Percentiles rank a stretch among this genome's conserved stretches.
These are phyloP conservation scores for Barnardius zonarius DNA, from an alignment of 2,113 vertebrate genomes.

Conservation along the genomic window DNA sequence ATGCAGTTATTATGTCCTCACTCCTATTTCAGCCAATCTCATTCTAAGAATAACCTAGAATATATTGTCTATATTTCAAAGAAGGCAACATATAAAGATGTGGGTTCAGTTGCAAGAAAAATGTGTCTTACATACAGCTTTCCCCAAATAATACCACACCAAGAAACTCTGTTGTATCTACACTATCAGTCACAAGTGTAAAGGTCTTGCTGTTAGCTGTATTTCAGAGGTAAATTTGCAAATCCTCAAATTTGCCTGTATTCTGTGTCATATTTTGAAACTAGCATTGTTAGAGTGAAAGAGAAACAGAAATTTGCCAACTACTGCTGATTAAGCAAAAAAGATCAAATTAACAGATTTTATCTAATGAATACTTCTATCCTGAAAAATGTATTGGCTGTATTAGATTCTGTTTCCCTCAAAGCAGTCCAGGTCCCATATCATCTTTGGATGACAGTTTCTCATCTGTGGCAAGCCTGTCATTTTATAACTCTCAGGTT, in stretches of 20 bases:
- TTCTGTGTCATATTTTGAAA: neutral
- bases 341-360: neutral
- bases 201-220: neutral
- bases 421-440: neutral
- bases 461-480: neutral
- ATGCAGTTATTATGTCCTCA: neutral
- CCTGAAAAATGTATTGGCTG: neutral
- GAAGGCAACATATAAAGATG: neutral
- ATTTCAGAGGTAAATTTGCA: neutral
- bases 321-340: neutral
- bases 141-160: neutral
- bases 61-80: neutral
- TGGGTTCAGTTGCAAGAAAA: neutral
- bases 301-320: neutral
- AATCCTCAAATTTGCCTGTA: neutral
- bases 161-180: neutral
- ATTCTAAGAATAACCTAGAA: neutral
- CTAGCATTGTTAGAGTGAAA: neutral
- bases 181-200: neutral
- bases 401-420: neutral
- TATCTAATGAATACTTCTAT: neutral
- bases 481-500: neutral
- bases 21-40: neutral
- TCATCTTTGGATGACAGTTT: neutral
- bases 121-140: neutral